These are phyloP conservation scores for Andinoacara biseriatus DNA, from an alignment of 2,113 vertebrate species.

Conservation along the genomic window DNA sequence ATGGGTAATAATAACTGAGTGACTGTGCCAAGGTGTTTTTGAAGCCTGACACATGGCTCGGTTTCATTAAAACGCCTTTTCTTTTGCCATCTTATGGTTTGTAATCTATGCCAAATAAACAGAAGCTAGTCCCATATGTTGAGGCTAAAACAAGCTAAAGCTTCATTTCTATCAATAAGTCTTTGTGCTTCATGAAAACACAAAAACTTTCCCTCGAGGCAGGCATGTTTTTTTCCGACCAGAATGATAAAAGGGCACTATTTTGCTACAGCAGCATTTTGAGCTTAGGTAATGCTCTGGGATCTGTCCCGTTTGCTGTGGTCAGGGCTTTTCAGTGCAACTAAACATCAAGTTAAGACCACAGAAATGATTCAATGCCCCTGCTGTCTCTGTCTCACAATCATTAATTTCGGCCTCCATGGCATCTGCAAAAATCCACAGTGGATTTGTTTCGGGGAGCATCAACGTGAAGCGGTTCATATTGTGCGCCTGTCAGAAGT, in stretches of 20 bases:
- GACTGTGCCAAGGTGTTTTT: constrained; percentile 57
- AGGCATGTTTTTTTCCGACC: constrained; percentile 27
- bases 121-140: constrained; percentile 12
- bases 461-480: constrained; percentile 36
- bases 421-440: constrained; percentile 46
- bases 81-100: constrained; percentile 36
- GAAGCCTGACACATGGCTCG: constrained; percentile 51
- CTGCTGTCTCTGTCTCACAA: constrained; percentile 38
- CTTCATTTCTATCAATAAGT: constrained; percentile 27
- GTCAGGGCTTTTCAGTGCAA: constrained; percentile 55
- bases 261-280: constrained; percentile 61
- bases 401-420: constrained; percentile 32
- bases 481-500: constrained; percentile 46
- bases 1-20: constrained; percentile 52
- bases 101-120: constrained; percentile 37
- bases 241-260: constrained; percentile 50
- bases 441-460: constrained; percentile 38
- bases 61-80: constrained; percentile 42
- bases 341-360: constrained; percentile 56
- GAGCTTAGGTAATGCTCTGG: constrained; percentile 60
- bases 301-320: constrained; percentile 58
- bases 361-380: constrained; percentile 61
- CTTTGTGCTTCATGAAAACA: constrained; percentile 33
- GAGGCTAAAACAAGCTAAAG: background rate
- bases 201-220: constrained; percentile 14